A percentile compares a stretch with the other conserved stretches of the same genome.
Evolutionary conservation across 1,140 invertebrate species (phyloP).

Genomic region (Heliothis virescens): DNA sequence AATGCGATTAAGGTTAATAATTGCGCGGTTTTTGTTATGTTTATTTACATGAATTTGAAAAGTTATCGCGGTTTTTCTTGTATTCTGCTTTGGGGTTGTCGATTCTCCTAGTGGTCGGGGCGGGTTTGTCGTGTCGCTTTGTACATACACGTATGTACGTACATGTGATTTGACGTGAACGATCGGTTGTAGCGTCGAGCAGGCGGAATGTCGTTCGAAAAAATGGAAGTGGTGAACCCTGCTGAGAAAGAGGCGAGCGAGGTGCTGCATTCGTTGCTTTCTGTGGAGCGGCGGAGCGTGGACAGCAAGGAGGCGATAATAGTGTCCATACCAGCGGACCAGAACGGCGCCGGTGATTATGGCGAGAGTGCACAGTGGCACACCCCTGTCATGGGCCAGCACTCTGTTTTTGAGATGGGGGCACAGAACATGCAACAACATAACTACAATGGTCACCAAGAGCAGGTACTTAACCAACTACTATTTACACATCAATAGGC

Average conservation of each 20-base stretch:
- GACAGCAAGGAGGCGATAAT: slow-evolving; percentile 87
- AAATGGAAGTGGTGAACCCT: slow-evolving; percentile 85
- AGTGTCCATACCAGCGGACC: slow-evolving; percentile 81
- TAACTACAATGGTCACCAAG: slow-evolving; percentile 81
- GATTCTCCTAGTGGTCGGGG: slow-evolving; percentile 69
- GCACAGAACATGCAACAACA: slow-evolving; percentile 81
- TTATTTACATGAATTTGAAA: slow-evolving; percentile 87
- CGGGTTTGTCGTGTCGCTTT: slow-evolving; percentile 77
- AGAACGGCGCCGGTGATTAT: slow-evolving; percentile 81
- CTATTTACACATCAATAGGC: neutral
- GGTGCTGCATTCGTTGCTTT: slow-evolving; percentile 88
- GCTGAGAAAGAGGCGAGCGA: slow-evolving; percentile 90
- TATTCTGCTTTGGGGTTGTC: slow-evolving; percentile 68
- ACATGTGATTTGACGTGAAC: slow-evolving; percentile 83
- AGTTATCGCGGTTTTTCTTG: slow-evolving; percentile 84
- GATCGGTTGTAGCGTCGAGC: slow-evolving; percentile 80
- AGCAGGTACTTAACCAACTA: slow-evolving; percentile 68
- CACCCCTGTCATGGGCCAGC: slow-evolving; percentile 86
- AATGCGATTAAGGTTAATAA: slow-evolving; percentile 87
- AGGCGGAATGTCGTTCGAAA: slow-evolving; percentile 83
- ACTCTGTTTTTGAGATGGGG: slow-evolving; percentile 82
- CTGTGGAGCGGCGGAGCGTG: slow-evolving; percentile 86
- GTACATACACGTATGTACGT: slow-evolving; percentile 84
- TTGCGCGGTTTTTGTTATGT: slow-evolving; percentile 87
- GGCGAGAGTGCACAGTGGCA: slow-evolving; percentile 87